A percentile compares a stretch with the other conserved stretches of the same genome.
Evolutionary conservation across 2,113 vertebrate species (phyloP).

Genomic region (Lampris incognitus): DNA sequence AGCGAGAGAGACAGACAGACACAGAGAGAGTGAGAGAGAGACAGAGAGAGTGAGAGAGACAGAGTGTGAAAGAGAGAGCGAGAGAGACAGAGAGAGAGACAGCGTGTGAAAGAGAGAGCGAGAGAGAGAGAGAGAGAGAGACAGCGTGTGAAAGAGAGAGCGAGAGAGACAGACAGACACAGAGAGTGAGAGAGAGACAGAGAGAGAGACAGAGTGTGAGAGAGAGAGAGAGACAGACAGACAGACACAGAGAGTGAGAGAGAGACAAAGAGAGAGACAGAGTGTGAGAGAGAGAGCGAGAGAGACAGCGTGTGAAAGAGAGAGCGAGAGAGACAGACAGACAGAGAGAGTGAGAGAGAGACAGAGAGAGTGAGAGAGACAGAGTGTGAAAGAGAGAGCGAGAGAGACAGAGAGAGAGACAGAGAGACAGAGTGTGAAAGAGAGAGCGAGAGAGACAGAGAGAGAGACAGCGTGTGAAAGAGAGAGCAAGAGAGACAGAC

Average conservation of each 20-base stretch:
- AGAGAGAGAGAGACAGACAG: background rate
- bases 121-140: constrained; percentile 1
- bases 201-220: too few relatives aligned
- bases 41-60: constrained; percentile 1
- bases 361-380: constrained; percentile 49
- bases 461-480: constrained; percentile 59
- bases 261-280: constrained; percentile 62
- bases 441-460: constrained; percentile 50
- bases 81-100: too few relatives aligned
- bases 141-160: background rate
- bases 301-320: background rate
- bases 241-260: constrained; percentile 9
- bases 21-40: background rate
- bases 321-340: background rate
- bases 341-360: background rate
- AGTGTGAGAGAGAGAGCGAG: constrained; percentile 63
- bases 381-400: constrained; percentile 51
- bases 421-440: background rate
- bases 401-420: background rate
- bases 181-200: too few relatives aligned
- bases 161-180: too few relatives aligned
- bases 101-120: constrained; percentile 53
- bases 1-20: constrained; percentile 53
- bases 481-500: constrained; percentile 61
- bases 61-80: too few relatives aligned